phyloP scores from a whole-genome alignment of 2,888 invertebrate genomes.

The Lasiommata megera region DNA sequence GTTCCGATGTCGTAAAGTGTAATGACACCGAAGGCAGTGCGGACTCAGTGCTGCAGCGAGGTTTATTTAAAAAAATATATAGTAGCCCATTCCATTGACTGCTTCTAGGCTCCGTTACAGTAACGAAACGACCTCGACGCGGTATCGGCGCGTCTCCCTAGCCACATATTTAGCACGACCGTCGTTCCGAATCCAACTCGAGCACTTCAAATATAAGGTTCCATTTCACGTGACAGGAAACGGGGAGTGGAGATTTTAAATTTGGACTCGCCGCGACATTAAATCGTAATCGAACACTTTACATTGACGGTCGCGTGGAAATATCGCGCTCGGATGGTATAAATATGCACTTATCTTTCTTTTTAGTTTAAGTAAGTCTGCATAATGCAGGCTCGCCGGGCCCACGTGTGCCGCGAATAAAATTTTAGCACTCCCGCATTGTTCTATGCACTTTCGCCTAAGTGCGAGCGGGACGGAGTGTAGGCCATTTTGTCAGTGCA shows the following conservation, averaged over 20 bases:
- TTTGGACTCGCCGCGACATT: constrained; percentile 66
- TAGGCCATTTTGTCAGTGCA: constrained; percentile 63
- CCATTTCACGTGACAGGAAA: constrained; percentile 6
- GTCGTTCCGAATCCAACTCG: neutral
- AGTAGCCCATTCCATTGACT: constrained; percentile 40
- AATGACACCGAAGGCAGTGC: constrained; percentile 32
- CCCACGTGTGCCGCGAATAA: constrained; percentile 77
- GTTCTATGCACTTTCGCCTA: constrained; percentile 58
- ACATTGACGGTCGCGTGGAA: constrained; percentile 73
- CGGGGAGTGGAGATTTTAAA: constrained; percentile 50
- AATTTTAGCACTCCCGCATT: constrained; percentile 76
- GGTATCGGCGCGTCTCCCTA: constrained; percentile 41
- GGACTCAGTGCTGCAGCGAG: constrained; percentile 26
- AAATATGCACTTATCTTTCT: constrained; percentile 80
- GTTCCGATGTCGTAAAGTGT: constrained; percentile 27
- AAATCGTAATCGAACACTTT: constrained; percentile 81
- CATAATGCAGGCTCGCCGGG: constrained; percentile 69
- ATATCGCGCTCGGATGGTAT: constrained; percentile 74
- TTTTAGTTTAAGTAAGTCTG: constrained; percentile 77
- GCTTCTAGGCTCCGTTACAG: constrained; percentile 53
- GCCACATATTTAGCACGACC: constrained; percentile 34
- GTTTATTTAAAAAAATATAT: constrained; percentile 35
- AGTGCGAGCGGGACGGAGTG: constrained; percentile 51
- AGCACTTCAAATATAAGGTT: neutral
- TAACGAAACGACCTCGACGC: constrained; percentile 58